Evolutionary conservation across 2,113 vertebrate genomes (phyloP).

Genomic region (Tauraco erythrolophus): DNA sequence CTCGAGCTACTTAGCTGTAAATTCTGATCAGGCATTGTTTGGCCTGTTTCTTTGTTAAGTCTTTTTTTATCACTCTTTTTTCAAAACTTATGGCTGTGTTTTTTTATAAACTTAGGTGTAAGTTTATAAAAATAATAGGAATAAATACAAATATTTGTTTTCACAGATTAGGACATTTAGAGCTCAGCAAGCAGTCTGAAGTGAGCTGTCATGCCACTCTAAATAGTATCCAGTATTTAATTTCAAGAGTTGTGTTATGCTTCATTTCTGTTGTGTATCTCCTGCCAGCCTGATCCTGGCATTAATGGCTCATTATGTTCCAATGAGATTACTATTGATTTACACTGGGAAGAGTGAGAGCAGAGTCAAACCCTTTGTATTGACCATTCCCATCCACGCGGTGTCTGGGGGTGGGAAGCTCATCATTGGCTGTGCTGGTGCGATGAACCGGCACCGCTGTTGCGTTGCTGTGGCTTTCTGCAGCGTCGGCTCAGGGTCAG

Average conservation of each 20-base stretch:
- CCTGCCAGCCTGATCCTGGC: neutral
- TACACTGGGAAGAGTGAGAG: neutral
- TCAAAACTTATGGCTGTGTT: neutral
- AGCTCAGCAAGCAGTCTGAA: neutral
- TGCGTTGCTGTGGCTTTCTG: neutral
- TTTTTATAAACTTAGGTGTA: neutral
- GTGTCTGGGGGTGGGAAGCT: neutral
- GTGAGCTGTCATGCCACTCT: neutral
- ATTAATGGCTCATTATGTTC: neutral
- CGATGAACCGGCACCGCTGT: neutral
- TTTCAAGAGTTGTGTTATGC: neutral
- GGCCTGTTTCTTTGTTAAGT: neutral
- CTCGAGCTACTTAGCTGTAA: neutral
- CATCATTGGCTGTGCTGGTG: accelerated
- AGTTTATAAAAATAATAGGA: no score
- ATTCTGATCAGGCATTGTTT: neutral
- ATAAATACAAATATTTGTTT: neutral
- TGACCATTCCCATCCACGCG: neutral
- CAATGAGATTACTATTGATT: neutral
- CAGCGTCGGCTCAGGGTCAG: neutral
- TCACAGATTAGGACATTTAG: neutral
- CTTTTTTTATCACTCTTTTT: neutral
- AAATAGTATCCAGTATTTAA: neutral
- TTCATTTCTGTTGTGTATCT: neutral
- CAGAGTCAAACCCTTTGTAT: neutral